Evolutionary conservation across 2,888 invertebrate species (phyloP).

Genomic region (Acanthosepion pharaonis): DNA sequence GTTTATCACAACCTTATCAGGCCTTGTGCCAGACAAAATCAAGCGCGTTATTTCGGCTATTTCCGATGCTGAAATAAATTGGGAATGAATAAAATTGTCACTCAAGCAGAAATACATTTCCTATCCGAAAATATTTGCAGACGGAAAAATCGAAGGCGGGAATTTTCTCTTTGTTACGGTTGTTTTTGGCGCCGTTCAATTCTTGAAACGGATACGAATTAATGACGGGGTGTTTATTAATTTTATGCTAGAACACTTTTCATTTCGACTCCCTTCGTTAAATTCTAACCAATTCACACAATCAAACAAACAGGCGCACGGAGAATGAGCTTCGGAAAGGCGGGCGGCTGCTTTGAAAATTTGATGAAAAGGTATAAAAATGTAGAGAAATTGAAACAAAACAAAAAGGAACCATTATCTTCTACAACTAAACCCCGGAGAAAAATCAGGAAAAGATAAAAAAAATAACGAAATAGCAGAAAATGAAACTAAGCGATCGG

Average conservation of each 20-base stretch:
- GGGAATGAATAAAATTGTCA: neutral
- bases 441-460: no score
- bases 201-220: neutral
- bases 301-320: neutral
- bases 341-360: no score
- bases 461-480: no score
- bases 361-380: no score
- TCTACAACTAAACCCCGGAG: no score
- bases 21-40: no score
- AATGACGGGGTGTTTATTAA: neutral
- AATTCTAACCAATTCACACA: neutral
- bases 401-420: no score
- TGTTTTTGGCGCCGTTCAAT: neutral
- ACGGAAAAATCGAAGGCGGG: neutral
- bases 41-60: neutral
- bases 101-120: neutral
- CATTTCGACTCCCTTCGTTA: neutral
- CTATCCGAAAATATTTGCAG: neutral
- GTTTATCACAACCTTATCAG: no score
- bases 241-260: neutral
- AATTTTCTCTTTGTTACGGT: neutral
- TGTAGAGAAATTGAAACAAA: no score
- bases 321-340: no score
- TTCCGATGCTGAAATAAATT: neutral
- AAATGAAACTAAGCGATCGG: no score